phyloP scores from a whole-genome alignment of 1,140 invertebrate genomes.

The Zaprionus vittiger region DNA sequence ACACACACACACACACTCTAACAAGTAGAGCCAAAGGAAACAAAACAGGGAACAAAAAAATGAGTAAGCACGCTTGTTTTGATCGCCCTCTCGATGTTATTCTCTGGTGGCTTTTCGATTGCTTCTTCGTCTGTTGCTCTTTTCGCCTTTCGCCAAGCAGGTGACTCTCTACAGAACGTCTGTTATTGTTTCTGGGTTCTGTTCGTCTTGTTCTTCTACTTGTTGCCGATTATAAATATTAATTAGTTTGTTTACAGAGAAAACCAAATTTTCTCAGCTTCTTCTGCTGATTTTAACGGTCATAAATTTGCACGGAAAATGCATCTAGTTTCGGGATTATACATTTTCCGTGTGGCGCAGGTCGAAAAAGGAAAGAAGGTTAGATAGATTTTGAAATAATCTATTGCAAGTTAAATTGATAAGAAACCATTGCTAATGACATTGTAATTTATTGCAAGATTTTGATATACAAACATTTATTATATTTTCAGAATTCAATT shows the following conservation, averaged over 20 bases:
- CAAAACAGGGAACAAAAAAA: conserved; percentile 34
- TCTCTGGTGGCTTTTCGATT: neutral
- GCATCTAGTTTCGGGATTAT: conserved; percentile 68
- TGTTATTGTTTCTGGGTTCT: conserved; percentile 42
- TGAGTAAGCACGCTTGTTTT: conserved; percentile 41
- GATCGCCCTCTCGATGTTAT: conserved; percentile 19
- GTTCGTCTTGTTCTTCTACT: conserved; percentile 7
- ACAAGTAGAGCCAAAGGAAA: conserved; percentile 2
- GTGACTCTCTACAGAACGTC: conserved; percentile 33
- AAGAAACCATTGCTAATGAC: neutral
- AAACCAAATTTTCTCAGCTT: conserved; percentile 58
- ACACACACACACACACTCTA: conserved; percentile 17
- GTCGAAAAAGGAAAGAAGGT: conserved; percentile 17
- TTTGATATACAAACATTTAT: neutral
- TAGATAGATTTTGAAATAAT: neutral
- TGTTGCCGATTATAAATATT: conserved; percentile 66
- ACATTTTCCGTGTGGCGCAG: conserved; percentile 42
- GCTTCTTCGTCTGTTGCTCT: conserved; percentile 6
- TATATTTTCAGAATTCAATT: neutral
- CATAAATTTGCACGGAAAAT: conserved; percentile 59
- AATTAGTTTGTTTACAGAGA: conserved; percentile 77
- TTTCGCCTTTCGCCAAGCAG: conserved; percentile 34
- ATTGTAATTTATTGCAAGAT: neutral
- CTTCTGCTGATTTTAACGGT: conserved; percentile 53
- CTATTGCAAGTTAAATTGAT: conserved; percentile 2